Base-by-base conservation (phyloP, 30 jellyfish, hydroid and myxozoan species). In the Calvadosia cruxmelitensis region DNA sequence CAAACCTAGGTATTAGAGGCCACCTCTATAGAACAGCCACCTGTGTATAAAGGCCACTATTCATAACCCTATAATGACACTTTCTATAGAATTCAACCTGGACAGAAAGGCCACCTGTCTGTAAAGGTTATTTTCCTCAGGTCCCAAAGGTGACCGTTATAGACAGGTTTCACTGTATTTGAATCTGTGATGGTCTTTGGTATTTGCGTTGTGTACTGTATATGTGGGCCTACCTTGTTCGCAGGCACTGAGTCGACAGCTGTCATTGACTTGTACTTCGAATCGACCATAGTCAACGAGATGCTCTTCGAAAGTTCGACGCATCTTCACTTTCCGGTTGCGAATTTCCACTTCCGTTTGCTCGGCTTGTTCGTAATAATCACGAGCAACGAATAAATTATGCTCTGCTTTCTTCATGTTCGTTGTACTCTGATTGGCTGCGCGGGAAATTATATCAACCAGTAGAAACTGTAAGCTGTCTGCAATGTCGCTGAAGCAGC, bases 371-470 rank as follows among this genome's bases (percentile, higher is more conserved):
- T 77, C 93, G 57, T 32, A 91, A 64, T 82, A 81, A 42, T 83
- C 75, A 32, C 67, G 93, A 15, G 99, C 99, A 27, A 83, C 78
- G 26, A 74, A 75, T n/a, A 78, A 76, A 72, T 91, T 91, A 75
- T 91, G 68, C 12, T 91, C 99, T 2, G 95, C 99, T 52, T 92
- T 82, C 33, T 75, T 76, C 64, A 91, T 82, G 66, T 91, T 91
- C 33, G 74, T 67, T 0, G 93, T 67, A 71, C 99, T 91, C 70
- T 91, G 99, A 72, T 91, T 91, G 73, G 95, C 94, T 10, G 99
- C 90, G 69, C 78, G 82, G 27, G 84, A 34, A 27, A 91, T 77
- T 36, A 79, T 78, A 52, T 91, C 95, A 15, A 67, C 50, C 52
- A 91, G 81, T 3, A 91, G 78, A 24, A 73, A 33, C 66, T 91